Conservation (phyloP, 2,797 vertebrate genomes). For the Pseudochromis fuscus region DNA sequence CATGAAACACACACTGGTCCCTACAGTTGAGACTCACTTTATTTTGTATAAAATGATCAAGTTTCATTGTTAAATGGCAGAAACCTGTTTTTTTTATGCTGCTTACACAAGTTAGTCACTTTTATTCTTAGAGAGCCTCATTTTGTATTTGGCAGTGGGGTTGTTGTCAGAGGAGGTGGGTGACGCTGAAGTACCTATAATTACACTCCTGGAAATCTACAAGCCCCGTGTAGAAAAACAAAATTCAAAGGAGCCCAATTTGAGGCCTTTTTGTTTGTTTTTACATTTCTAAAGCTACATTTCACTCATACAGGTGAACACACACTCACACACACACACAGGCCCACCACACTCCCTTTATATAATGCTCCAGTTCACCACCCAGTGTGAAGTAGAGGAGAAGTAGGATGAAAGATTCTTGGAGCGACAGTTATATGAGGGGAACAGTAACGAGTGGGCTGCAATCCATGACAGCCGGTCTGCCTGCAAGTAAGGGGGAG, state of each 20-base stretch:
- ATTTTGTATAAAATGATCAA: too few species aligned
- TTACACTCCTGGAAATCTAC: not conserved
- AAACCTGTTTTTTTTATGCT: too few species aligned
- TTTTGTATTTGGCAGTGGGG: not conserved
- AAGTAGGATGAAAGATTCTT: slow-evolving; percentile 64
- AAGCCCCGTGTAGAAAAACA: not conserved
- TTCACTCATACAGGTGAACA: slow-evolving; percentile 16
- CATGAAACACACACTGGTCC: too few species aligned
- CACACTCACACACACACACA: not conserved
- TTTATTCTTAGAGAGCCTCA: not conserved
- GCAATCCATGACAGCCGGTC: slow-evolving; percentile 72
- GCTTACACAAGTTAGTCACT: not conserved
- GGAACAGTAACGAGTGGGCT: slow-evolving; percentile 65
- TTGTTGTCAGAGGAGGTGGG: not conserved
- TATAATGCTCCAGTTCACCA: slow-evolving; percentile 57
- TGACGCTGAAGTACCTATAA: not conserved
- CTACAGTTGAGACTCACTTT: too few species aligned
- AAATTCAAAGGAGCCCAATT: not conserved
- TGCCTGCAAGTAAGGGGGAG: slow-evolving; percentile 55
- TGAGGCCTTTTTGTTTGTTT: not conserved
- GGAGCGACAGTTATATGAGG: slow-evolving; percentile 61
- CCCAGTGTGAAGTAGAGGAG: slow-evolving; percentile 49
- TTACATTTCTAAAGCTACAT: not conserved
- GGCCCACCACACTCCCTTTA: slow-evolving; percentile 54
- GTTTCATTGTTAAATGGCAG: too few species aligned